phyloP scores from a whole-genome alignment of 1,140 invertebrate genomes.

The Sycobia sp. region DNA sequence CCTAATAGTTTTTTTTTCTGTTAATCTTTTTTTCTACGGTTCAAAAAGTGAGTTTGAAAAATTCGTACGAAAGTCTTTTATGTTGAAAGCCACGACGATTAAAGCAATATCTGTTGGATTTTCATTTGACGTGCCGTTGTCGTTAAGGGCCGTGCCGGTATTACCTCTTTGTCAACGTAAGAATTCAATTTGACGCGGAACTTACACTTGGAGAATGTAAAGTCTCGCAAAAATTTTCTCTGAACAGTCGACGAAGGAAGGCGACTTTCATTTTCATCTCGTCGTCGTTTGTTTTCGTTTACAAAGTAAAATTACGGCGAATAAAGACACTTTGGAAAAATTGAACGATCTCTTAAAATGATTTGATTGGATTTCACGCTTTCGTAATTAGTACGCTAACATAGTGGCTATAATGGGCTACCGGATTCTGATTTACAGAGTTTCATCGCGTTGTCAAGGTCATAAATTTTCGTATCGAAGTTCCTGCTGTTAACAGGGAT shows the following conservation, averaged over 20 bases:
- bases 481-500: too few relatives aligned
- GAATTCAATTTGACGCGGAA: not conserved
- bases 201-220: conserved; percentile 28
- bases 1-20: not conserved
- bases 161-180: not conserved
- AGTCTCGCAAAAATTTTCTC: conserved; percentile 18
- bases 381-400: conserved; percentile 45
- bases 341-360: conserved; percentile 22
- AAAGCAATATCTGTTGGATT: conserved; percentile 4
- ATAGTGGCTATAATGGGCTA: conserved; percentile 43
- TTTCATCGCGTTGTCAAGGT: conserved; percentile 57
- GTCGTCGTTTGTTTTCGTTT: too few relatives aligned
- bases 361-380: conserved; percentile 31
- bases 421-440: too few relatives aligned
- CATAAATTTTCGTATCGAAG: conserved; percentile 52
- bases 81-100: conserved; percentile 6
- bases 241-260: not conserved
- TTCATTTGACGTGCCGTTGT: not conserved
- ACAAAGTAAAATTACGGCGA: too few relatives aligned
- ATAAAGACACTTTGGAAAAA: conserved; percentile 27
- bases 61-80: conserved; percentile 16
- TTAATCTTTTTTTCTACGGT: not conserved
- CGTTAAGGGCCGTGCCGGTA: not conserved
- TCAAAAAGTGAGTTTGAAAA: conserved; percentile 13
- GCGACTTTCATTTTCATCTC: too few relatives aligned